phyloP scores from a whole-genome alignment of 1,140 invertebrate genomes.

The Drosophila bocqueti region DNA sequence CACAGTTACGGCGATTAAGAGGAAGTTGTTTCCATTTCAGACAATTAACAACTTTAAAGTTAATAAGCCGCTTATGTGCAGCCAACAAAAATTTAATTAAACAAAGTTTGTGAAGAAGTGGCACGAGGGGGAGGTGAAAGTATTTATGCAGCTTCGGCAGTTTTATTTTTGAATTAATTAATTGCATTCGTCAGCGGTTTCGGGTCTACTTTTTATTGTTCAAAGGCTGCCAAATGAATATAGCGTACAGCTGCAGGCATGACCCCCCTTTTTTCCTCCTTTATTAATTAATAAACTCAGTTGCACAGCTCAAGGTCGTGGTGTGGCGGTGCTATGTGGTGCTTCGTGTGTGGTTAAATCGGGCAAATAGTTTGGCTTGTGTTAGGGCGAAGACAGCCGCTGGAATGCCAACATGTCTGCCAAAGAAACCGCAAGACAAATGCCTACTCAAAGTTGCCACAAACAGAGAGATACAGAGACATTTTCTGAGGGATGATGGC shows the following conservation, averaged over 20 bases:
- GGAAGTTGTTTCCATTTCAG: constrained; percentile 44
- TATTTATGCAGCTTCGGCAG: constrained; percentile 48
- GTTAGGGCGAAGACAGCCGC: constrained; percentile 42
- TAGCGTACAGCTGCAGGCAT: background rate
- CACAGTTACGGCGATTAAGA: constrained; percentile 29
- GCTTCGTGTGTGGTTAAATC: constrained; percentile 20
- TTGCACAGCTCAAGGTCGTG: constrained; percentile 5
- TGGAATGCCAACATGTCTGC: constrained; percentile 63
- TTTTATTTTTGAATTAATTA: constrained; percentile 77
- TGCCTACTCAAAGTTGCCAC: constrained; percentile 48
- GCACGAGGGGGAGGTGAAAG: constrained; percentile 1
- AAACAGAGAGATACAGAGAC: constrained; percentile 33
- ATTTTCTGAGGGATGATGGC: background rate
- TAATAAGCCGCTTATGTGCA: constrained; percentile 55
- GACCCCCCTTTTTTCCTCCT: background rate
- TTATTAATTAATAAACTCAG: constrained; percentile 63
- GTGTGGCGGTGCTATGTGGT: constrained; percentile 11
- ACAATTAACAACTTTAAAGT: constrained; percentile 66
- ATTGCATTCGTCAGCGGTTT: constrained; percentile 76
- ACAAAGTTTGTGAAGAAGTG: constrained; percentile 28
- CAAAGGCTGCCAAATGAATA: background rate
- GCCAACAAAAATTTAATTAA: constrained; percentile 55
- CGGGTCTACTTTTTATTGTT: constrained; percentile 34
- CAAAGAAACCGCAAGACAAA: constrained; percentile 59
- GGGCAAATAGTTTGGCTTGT: constrained; percentile 41